A percentile compares a stretch with the other conserved stretches of the same genome.
Evolutionary conservation across 2,113 vertebrate species (phyloP).

Genomic region (Dryoscopus gambensis): DNA sequence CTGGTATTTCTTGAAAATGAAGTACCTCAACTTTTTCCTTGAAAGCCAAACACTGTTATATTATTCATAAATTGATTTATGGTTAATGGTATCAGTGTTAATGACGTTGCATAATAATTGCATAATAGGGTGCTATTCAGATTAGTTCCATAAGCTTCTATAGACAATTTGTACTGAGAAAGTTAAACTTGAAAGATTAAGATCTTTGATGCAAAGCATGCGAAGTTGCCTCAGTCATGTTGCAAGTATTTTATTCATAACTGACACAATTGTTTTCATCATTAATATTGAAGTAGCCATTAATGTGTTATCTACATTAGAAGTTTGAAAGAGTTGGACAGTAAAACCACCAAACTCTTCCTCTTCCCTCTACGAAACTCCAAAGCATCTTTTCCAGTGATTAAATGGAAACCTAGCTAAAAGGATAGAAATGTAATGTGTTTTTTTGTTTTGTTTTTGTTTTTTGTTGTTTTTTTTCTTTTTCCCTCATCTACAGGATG

Average conservation of each 20-base stretch:
- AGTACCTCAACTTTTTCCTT: not conserved
- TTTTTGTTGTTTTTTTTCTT: not conserved
- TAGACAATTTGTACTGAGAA: not conserved
- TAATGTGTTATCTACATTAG: not conserved
- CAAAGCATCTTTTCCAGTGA: not conserved
- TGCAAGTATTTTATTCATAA: not conserved
- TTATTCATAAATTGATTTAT: not conserved
- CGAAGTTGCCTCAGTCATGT: not conserved
- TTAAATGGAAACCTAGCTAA: not conserved
- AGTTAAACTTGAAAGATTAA: not conserved
- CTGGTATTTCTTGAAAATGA: not conserved
- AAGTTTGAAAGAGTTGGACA: not conserved
- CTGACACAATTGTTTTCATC: not conserved
- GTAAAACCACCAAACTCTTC: not conserved
- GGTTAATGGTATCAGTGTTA: not conserved
- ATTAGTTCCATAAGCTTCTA: not conserved
- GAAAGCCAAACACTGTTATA: not conserved
- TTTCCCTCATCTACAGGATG: conserved; percentile 75
- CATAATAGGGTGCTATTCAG: not conserved
- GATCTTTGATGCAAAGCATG: not conserved
- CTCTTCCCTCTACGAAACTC: not conserved
- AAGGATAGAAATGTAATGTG: not conserved
- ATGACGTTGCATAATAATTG: not conserved
- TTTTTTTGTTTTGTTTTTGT: not conserved
- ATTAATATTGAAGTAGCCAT: not conserved